A percentile compares a stretch with the other conserved stretches of the same genome.
Conservation (phyloP, 2,113 vertebrate genomes). For the Ascaphus truei region DNA sequence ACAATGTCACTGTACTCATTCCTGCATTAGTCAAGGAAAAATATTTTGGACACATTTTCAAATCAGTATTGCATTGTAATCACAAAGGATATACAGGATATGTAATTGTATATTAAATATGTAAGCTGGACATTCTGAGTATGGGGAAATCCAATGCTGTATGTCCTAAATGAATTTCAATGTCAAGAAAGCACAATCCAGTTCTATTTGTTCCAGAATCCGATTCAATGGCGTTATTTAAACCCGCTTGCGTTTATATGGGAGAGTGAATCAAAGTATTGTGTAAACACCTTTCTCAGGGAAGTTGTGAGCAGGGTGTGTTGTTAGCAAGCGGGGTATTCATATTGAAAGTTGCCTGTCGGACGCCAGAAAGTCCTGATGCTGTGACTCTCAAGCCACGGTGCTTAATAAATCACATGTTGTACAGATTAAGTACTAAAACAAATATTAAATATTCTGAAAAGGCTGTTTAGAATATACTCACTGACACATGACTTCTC, state of each 20-base stretch:
- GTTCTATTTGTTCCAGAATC: conserved; percentile 32
- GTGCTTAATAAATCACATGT: conserved; percentile 21
- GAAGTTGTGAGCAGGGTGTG: too few species aligned
- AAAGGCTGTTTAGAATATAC: background rate
- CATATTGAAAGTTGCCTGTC: conserved; percentile 49
- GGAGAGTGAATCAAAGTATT: conserved; percentile 50
- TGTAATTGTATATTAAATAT: too few species aligned
- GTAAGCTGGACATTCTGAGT: too few species aligned
- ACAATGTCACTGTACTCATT: too few species aligned
- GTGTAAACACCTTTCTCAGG: conserved; percentile 45
- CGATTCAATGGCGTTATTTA: conserved; percentile 37
- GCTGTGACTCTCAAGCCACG: conserved; percentile 27
- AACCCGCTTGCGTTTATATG: conserved; percentile 40
- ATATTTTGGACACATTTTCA: too few species aligned
- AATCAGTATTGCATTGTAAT: too few species aligned
- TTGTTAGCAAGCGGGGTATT: too few species aligned
- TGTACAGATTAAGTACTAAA: conserved; percentile 30
- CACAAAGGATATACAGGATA: too few species aligned
- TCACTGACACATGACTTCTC: background rate
- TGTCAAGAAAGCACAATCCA: too few species aligned
- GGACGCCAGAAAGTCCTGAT: conserved; percentile 43
- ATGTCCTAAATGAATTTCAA: too few species aligned
- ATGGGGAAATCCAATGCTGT: too few species aligned
- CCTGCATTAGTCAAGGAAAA: too few species aligned
- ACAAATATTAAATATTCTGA: conserved; percentile 27